A percentile compares a stretch with the other conserved stretches of the same genome.
Conservation (phyloP, 2,113 vertebrate genomes). For the Tonatia bakeri region DNA sequence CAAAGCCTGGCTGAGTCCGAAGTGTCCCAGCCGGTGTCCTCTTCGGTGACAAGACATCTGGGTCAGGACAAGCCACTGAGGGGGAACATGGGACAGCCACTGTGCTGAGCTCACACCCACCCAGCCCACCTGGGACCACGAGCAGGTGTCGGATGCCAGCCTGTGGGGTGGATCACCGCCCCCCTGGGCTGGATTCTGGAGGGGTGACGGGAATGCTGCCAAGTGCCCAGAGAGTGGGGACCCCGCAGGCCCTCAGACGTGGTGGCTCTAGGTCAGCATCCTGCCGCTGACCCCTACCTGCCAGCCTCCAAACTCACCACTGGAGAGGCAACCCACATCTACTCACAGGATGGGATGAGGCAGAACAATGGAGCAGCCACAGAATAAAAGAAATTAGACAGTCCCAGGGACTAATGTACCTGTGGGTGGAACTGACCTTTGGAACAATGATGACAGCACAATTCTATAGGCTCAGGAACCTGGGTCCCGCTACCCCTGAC, state of each 20-base stretch:
- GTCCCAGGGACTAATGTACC: neutral
- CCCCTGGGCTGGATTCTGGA: neutral
- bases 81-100: neutral
- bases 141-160: neutral
- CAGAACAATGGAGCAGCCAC: neutral
- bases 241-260: fast-evolving
- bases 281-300: neutral
- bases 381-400: neutral
- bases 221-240: neutral
- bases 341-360: neutral
- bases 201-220: neutral
- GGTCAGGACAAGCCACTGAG: neutral
- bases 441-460: too few relatives aligned
- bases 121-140: neutral
- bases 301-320: slow-evolving; percentile 26
- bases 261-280: neutral
- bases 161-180: neutral
- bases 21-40: neutral
- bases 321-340: neutral
- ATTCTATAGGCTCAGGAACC: too few relatives aligned
- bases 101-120: too few relatives aligned
- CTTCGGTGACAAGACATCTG: neutral
- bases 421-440: too few relatives aligned
- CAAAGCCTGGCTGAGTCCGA: neutral
- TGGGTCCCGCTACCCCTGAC: too few relatives aligned